Percentiles rank a stretch among this genome's conserved stretches.
phyloP scores from a whole-genome alignment of 2,888 invertebrate species.

The Ophioninae sp. region DNA sequence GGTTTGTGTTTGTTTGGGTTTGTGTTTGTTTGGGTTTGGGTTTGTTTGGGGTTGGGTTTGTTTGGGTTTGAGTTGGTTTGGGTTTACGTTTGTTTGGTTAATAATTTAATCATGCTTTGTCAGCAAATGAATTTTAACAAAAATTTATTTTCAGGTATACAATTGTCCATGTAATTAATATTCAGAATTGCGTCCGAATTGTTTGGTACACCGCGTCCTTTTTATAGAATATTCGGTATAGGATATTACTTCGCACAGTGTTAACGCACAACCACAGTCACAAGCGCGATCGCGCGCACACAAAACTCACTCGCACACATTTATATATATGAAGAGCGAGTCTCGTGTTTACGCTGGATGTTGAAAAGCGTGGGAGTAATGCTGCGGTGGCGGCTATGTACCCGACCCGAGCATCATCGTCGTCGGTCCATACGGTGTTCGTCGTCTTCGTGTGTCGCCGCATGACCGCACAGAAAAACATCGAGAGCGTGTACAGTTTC shows the following conservation, averaged over 20 bases:
- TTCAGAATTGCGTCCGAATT: slow-evolving; percentile 17
- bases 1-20: too few species aligned
- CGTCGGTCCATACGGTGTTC: slow-evolving; percentile 28
- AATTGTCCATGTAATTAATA: background rate
- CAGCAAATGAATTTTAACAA: background rate
- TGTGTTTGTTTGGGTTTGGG: too few species aligned
- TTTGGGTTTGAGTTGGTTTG: too few species aligned
- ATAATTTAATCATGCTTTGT: too few species aligned
- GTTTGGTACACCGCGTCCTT: slow-evolving; percentile 29
- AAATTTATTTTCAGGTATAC: background rate
- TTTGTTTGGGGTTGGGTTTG: too few species aligned
- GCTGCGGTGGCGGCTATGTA: slow-evolving; percentile 49
- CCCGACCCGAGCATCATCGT: slow-evolving; percentile 48
- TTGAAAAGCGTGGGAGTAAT: slow-evolving; percentile 66
- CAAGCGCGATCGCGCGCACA: background rate
- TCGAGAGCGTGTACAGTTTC: slow-evolving; percentile 68
- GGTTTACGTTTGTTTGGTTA: too few species aligned
- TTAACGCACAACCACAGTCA: background rate
- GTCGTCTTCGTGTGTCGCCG: slow-evolving; percentile 39
- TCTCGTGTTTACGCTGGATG: slow-evolving; percentile 63
- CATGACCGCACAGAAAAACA: slow-evolving; percentile 48
- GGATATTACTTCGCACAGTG: slow-evolving; percentile 25
- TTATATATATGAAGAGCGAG: slow-evolving; percentile 57
- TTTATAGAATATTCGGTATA: slow-evolving; percentile 33
- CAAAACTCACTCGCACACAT: too few species aligned